Evolutionary conservation across 2,888 invertebrate genomes (phyloP).

Genomic region (Limnephilus rhombicus): DNA sequence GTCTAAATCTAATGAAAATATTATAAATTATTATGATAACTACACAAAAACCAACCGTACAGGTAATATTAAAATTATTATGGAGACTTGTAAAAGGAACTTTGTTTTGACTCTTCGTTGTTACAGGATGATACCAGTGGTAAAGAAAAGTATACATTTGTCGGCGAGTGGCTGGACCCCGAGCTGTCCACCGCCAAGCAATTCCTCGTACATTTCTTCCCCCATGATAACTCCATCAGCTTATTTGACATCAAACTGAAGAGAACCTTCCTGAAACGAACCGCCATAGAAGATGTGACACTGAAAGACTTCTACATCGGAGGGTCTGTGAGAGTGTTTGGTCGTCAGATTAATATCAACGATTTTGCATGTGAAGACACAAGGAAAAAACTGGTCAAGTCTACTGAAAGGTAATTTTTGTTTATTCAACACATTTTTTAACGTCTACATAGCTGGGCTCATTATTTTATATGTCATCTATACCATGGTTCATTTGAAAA

Average conservation of each 20-base stretch:
- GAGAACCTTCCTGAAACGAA: slow-evolving; percentile 83
- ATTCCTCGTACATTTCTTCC: slow-evolving; percentile 87
- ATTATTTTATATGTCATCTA: neutral
- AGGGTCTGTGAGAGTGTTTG: slow-evolving; percentile 84
- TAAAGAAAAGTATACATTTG: slow-evolving; percentile 79
- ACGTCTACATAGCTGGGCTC: neutral
- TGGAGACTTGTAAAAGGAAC: neutral
- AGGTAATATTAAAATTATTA: neutral
- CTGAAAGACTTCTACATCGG: slow-evolving; percentile 86
- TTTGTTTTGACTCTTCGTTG: neutral
- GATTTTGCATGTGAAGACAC: slow-evolving; percentile 86
- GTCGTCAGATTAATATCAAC: slow-evolving; percentile 84
- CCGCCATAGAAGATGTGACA: slow-evolving; percentile 82
- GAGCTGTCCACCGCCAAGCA: slow-evolving; percentile 85
- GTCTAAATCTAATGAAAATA: neutral
- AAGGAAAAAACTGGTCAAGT: slow-evolving; percentile 79
- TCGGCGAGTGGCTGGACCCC: slow-evolving; percentile 93
- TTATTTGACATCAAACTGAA: slow-evolving; percentile 84
- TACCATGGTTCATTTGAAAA: neutral
- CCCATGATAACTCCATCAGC: slow-evolving; percentile 88
- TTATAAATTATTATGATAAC: neutral
- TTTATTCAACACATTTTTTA: neutral
- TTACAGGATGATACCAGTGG: slow-evolving; percentile 71
- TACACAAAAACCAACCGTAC: neutral
- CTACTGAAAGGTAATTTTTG: slow-evolving; percentile 80